Conservation (phyloP, 2,113 vertebrate species). For the Psophia crepitans region DNA sequence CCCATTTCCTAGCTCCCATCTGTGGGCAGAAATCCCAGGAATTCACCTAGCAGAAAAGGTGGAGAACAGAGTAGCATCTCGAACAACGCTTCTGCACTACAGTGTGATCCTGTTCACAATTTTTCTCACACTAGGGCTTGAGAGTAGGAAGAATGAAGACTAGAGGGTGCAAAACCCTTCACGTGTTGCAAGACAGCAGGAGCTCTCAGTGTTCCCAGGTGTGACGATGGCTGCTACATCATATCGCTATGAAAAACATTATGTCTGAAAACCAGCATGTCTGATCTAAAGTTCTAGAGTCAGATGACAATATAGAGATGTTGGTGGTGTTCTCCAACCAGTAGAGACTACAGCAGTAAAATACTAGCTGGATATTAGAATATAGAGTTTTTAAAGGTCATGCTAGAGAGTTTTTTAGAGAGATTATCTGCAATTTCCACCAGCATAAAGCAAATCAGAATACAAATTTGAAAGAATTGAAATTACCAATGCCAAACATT, state of each 20-base stretch:
- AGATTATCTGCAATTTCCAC: not conserved
- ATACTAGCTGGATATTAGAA: not conserved
- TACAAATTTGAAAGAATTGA: not conserved
- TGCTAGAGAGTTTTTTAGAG: fast-evolving
- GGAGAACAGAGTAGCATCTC: fast-evolving
- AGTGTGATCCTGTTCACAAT: fast-evolving
- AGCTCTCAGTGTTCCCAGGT: fast-evolving
- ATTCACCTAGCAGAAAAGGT: not conserved
- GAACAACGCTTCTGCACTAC: fast-evolving
- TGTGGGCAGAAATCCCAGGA: not conserved
- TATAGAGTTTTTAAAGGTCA: not conserved
- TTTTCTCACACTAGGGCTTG: not conserved
- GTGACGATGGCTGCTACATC: fast-evolving
- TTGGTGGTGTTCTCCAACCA: not conserved
- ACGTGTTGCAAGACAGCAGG: not conserved
- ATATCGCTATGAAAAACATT: fast-evolving
- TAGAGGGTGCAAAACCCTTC: not conserved
- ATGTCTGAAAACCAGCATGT: not conserved
- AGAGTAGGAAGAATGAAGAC: not conserved
- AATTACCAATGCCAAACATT: not conserved
- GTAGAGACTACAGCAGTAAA: not conserved
- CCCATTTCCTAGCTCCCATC: not conserved
- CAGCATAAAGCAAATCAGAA: not conserved
- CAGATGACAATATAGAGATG: not conserved
- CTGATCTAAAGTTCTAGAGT: not conserved